Percentiles rank a stretch among this genome's conserved stretches.
Conservation (phyloP, 2,888 invertebrate genomes). For the Lithosia quadra region DNA sequence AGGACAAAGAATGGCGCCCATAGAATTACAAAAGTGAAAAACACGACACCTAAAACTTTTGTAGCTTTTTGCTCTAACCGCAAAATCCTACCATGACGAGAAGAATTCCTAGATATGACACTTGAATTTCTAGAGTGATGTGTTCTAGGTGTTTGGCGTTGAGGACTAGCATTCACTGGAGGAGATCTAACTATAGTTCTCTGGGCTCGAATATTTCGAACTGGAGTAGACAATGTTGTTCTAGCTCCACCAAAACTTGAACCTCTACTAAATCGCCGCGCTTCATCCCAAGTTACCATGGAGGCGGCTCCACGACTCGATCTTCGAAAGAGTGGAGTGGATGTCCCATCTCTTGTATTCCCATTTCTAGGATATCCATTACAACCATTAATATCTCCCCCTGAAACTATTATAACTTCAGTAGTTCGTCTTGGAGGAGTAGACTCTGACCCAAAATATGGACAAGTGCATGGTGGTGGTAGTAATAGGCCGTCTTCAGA, state of each 20-base stretch:
- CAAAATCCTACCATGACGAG: slow-evolving; percentile 93
- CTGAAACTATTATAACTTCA: slow-evolving; percentile 84
- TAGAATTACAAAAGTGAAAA: slow-evolving; percentile 96
- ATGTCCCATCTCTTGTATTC: slow-evolving; percentile 74
- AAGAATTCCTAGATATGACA: slow-evolving; percentile 93
- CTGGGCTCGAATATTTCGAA: slow-evolving; percentile 71
- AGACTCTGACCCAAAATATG: slow-evolving; percentile 92
- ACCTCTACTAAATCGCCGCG: slow-evolving; percentile 88
- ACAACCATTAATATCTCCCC: slow-evolving; percentile 82
- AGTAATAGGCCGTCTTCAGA: slow-evolving; percentile 85
- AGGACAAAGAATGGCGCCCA: slow-evolving; percentile 99
- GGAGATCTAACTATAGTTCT: slow-evolving; percentile 73
- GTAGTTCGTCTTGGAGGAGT: slow-evolving; percentile 83
- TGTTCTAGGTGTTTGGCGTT: slow-evolving; percentile 87
- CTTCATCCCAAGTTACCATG: slow-evolving; percentile 92
- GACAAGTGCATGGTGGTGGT: slow-evolving; percentile 93
- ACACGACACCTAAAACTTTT: slow-evolving; percentile 97
- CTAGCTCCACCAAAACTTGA: slow-evolving; percentile 91
- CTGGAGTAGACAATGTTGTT: slow-evolving; percentile 87
- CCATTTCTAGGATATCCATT: slow-evolving; percentile 76
- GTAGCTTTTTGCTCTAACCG: slow-evolving; percentile 98
- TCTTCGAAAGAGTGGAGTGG: slow-evolving; percentile 83
- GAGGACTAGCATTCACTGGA: slow-evolving; percentile 73
- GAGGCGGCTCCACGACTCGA: slow-evolving; percentile 90
- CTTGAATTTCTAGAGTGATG: slow-evolving; percentile 94